Evolutionary conservation across 2,113 vertebrate genomes (phyloP), one percentile per base, ranked within the genome.

Genomic region (Anarhynchus alexandrinus): DNA sequence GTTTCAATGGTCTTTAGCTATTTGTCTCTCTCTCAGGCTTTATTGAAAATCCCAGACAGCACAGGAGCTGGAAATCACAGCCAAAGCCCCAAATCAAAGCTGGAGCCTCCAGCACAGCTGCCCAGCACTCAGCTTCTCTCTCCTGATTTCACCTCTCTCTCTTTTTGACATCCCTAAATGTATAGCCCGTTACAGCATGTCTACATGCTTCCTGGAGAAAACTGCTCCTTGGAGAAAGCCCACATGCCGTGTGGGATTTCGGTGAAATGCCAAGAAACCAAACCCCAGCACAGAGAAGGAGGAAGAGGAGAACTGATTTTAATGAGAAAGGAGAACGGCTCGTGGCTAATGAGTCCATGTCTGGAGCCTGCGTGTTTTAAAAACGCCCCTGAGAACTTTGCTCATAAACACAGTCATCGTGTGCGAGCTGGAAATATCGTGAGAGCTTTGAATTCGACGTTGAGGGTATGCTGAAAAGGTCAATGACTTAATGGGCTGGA

Each of bases 401-500:
- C 78, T 87, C 91, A 61, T 80, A 18, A 82, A 59, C 62, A 32
- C 0, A 5, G 54, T 7, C 86, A 45, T 22, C 12, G 2, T 62
- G 62, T 26, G 69, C 1, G 61, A 94, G 74, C 81, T 90, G 88
- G 59, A 94, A 90, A 52, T 30, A 82, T 13, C 6, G 0, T 45
- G 78, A 94, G 87, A 90, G 89, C 78, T 82, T 73, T 40, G 30
- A 74, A 34, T 70, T n/a, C 1, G 0, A 52, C 0, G 32, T 4
- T 51, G 82, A 91, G 91, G 82, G 64, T 88, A 62, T 54, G 76
- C 85, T 89, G 74, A 16, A 97, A 97, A 97, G 94, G 96, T 97
- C 96, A 95, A 90, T 47, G 93, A 85, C 86, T 96, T 97, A 96
- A 97, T 95, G 94, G 94, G 86, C 93, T 96, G 89, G 89, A 97